Base-by-base conservation (phyloP, 1,140 invertebrate genomes). In the Armadillidium nasatum region DNA sequence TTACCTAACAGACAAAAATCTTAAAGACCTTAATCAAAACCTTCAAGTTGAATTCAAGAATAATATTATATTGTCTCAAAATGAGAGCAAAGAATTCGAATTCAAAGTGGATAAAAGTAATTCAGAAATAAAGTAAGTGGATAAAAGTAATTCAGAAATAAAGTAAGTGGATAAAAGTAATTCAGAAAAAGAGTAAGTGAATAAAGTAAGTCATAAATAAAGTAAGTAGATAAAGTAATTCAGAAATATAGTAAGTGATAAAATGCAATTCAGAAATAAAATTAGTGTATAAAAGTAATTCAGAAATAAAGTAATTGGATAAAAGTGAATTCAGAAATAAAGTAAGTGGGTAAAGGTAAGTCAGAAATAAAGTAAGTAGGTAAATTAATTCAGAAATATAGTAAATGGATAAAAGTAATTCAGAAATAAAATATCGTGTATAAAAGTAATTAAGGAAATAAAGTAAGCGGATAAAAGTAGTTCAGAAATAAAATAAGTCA, bases 401-500 rank as follows among this genome's bases (percentile, higher is more conserved):
- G 90, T 91, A 85, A 84, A 83, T 83, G 23, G 69, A 68, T 75
- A 69, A 6, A 81, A 84, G 85, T 19, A 90, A 90, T 73, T n/a
- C n/a, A n/a, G n/a, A n/a, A n/a, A n/a, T n/a, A n/a, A n/a, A n/a
- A n/a, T n/a, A n/a, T n/a, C n/a, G n/a, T n/a, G n/a, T n/a, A n/a
- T n/a, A n/a, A n/a, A n/a, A n/a, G n/a, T n/a, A n/a, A n/a, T n/a
- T n/a, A n/a, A n/a, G n/a, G n/a, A n/a, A n/a, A n/a, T n/a, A n/a
- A n/a, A n/a, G n/a, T n/a, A n/a, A n/a, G n/a, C 90, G 88, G 70
- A 86, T 90, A 78, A 83, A 93, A 43, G 91, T 88, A 90, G 91
- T 85, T 83, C 83, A n/a, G n/a, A n/a, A n/a, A n/a, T n/a, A n/a
- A n/a, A n/a, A n/a, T n/a, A n/a, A n/a, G n/a, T n/a, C n/a, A n/a